phyloP scores from a whole-genome alignment of 1,140 invertebrate species.

The Hyphantria cunea region DNA sequence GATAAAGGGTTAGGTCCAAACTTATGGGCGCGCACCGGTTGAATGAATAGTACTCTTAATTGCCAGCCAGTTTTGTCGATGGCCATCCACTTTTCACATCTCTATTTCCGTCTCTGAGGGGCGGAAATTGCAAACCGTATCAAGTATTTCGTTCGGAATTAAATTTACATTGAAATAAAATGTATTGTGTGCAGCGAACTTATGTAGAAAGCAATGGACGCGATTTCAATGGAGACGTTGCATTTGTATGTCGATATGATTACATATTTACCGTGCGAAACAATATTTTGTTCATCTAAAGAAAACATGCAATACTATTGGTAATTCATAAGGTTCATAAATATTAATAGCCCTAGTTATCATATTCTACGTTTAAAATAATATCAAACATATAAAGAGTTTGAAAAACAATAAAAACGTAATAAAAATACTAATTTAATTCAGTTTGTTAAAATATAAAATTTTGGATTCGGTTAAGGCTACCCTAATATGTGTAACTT shows the following conservation, averaged over 20 bases:
- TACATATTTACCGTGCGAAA: too few species aligned
- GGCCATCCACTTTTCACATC: conserved; percentile 27
- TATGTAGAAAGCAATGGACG: neutral
- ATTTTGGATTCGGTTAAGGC: too few species aligned
- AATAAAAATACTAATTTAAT: too few species aligned
- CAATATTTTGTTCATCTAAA: too few species aligned
- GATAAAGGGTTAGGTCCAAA: conserved; percentile 28
- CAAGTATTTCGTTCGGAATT: conserved; percentile 21
- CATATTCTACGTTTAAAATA: too few species aligned
- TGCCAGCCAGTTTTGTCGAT: conserved; percentile 27
- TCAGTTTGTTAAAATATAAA: too few species aligned
- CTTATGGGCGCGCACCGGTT: conserved; percentile 29
- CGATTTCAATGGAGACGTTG: neutral
- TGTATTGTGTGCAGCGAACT: conserved; percentile 1
- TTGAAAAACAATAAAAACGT: too few species aligned
- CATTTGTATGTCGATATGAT: neutral
- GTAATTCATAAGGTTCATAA: too few species aligned
- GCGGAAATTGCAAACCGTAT: conserved; percentile 30
- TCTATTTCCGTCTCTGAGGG: conserved; percentile 19
- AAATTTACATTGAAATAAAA: conserved; percentile 20
- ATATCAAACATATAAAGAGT: too few species aligned
- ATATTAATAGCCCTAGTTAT: too few species aligned
- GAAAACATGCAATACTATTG: too few species aligned
- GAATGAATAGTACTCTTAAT: conserved; percentile 31
- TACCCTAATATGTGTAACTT: too few species aligned